Evolutionary conservation across 2,797 vertebrate genomes (phyloP), one percentile per base, ranked within the genome.

Genomic region (Gephyroberyx darwinii): DNA sequence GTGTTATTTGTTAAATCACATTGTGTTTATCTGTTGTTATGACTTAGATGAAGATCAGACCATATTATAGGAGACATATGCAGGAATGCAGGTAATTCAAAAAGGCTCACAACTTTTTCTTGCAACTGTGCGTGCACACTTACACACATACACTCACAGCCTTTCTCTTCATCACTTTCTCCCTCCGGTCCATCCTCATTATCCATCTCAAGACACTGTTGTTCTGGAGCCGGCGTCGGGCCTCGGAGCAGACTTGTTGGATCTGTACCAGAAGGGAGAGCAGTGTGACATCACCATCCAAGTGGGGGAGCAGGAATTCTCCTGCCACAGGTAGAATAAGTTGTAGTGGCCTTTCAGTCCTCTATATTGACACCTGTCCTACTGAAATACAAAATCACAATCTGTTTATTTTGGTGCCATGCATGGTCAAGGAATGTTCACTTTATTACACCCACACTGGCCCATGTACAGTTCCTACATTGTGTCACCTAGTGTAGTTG

Each of bases 231-330:
- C 95, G 8, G 95, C 95, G 7, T 97, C 96, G 70, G 89, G 90
- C 7, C 94, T 98, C 16, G 96, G 96, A 74, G 94, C 94, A 78
- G 95, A 97, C 73, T 85, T 99, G 82, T 37, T 99, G 89, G 91
- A 91, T 78, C 92, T 99, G 72, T 97, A 96, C 74, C 84, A 91
- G 86, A 92, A 92, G 9, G 89, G 88, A 48, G 92, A 89, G 87
- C 94, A 92, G 79, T 93, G 96, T 86, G 97, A 99, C 91, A 94
- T 95, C 88, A 95, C 84, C 80, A 95, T 99, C 88, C 94, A 94
- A 60, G 83, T 96, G 83, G 95, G 94, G 63, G 95, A 95, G 76
- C 93, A 93, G 90, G 71, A 87, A 65, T 97, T 98, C 90, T 93
- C 90, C 86, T 95, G 94, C 85, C 97, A 99, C 95, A 98, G 96